Conservation (phyloP, 2,888 invertebrate genomes). For the Xanthorhoe spadicearia region DNA sequence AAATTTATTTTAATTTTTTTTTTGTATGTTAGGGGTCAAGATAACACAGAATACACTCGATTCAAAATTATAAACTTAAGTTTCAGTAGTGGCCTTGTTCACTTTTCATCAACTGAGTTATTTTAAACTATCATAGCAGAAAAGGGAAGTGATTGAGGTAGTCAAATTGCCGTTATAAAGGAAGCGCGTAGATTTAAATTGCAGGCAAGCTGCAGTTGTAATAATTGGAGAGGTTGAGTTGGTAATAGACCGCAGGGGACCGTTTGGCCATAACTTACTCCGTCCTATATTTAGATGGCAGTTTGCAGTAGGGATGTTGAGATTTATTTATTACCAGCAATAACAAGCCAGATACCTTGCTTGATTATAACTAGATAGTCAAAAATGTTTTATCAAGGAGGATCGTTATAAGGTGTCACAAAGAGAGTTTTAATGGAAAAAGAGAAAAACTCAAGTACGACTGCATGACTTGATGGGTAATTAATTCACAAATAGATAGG, state of each 20-base stretch:
- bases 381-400: too few species aligned
- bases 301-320: constrained; percentile 58
- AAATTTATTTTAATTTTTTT: too few species aligned
- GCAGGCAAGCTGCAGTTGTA: constrained; percentile 65
- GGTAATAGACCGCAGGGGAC: constrained; percentile 65
- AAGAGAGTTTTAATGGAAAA: too few species aligned
- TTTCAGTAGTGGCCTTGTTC: too few species aligned
- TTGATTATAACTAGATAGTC: not conserved
- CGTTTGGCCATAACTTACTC: constrained; percentile 55
- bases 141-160: constrained; percentile 35
- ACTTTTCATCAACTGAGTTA: not conserved
- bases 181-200: constrained; percentile 70
- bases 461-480: too few species aligned
- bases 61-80: too few species aligned
- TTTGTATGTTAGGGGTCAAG: too few species aligned
- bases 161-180: constrained; percentile 55
- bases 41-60: too few species aligned
- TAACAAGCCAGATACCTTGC: constrained; percentile 29
- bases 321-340: constrained; percentile 59
- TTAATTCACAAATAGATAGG: too few species aligned
- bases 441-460: too few species aligned
- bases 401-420: too few species aligned
- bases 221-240: constrained; percentile 68
- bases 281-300: constrained; percentile 66
- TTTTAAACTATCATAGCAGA: not conserved